A percentile compares a stretch with the other conserved stretches of the same genome.
phyloP scores from a whole-genome alignment of 2,888 invertebrate genomes.

The Alentia gelatinosa region DNA sequence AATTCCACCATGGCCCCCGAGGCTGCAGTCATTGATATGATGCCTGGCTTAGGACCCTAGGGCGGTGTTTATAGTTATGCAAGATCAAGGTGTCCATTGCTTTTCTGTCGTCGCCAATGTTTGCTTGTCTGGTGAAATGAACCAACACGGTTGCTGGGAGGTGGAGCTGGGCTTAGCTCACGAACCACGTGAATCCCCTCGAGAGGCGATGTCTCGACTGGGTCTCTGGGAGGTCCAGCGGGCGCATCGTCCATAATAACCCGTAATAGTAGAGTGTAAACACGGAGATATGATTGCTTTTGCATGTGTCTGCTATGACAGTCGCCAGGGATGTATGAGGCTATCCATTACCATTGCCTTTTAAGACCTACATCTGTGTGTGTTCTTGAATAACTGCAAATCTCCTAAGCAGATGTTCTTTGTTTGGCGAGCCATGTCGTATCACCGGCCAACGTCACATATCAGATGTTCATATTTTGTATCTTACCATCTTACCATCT shows the following conservation, averaged over 20 bases:
- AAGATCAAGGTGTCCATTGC: neutral
- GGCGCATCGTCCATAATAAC: neutral
- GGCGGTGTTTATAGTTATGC: conserved; percentile 16
- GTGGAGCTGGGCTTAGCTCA: neutral
- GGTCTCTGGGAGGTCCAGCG: neutral
- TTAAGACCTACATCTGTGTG: neutral
- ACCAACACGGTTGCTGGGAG: neutral
- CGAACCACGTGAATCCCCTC: neutral
- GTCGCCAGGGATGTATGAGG: neutral
- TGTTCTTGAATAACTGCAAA: neutral
- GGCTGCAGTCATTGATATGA: neutral
- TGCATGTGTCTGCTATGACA: neutral
- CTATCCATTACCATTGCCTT: neutral
- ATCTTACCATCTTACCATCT: neutral
- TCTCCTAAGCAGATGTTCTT: neutral
- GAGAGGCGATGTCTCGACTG: neutral
- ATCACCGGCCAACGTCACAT: neutral
- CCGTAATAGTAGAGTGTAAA: neutral
- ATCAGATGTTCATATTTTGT: too few species aligned
- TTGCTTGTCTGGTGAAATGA: neutral
- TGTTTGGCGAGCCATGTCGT: neutral
- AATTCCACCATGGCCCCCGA: neutral
- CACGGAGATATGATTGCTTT: neutral
- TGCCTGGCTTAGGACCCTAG: neutral
- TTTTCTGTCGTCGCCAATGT: neutral